A percentile compares a stretch with the other conserved stretches of the same genome.
Conservation (phyloP, 2,888 invertebrate genomes). For the Drosophila melanosoma region DNA sequence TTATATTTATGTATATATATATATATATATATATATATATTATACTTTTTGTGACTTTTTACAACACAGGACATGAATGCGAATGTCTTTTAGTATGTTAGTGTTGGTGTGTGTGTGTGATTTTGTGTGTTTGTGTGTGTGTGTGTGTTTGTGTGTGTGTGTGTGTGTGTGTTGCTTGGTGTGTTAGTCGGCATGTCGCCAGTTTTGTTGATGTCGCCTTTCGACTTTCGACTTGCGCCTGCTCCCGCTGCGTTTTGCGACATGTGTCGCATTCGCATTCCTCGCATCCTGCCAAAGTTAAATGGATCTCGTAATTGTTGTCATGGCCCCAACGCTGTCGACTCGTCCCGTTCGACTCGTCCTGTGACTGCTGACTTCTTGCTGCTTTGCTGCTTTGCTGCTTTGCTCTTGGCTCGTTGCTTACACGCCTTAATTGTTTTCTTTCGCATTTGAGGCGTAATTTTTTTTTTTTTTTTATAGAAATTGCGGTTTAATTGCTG, state of each 20-base stretch:
- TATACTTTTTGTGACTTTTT: conserved; percentile 63
- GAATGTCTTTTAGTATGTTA: conserved; percentile 34
- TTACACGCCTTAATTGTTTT: conserved; percentile 65
- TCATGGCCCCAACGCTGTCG: conserved; percentile 52
- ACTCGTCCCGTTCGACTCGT: background rate
- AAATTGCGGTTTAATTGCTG: conserved; percentile 80
- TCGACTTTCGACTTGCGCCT: conserved; percentile 59
- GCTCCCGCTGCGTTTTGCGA: conserved; percentile 73
- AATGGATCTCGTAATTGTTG: conserved; percentile 81
- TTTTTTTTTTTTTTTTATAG: conserved; percentile 67
- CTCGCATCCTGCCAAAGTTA: conserved; percentile 79
- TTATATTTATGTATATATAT: conserved; percentile 9
- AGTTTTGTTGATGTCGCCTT: conserved; percentile 52
- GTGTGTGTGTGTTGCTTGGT: conserved; percentile 16
- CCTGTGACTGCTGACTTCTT: conserved; percentile 12
- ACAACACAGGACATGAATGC: conserved; percentile 65
- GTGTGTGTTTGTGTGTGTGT: conserved; percentile 3
- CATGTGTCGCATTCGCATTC: conserved; percentile 80
- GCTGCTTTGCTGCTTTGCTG: conserved; percentile 1
- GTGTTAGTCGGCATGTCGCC: conserved; percentile 71
- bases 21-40: background rate
- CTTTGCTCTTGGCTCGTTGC: conserved; percentile 8
- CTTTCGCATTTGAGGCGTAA: conserved; percentile 63
- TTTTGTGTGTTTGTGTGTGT: conserved; percentile 7
- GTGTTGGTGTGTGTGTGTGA: conserved; percentile 1